Evolutionary conservation across 2,797 vertebrate species (phyloP).

Genomic region (Chrysocyon brachyurus): DNA sequence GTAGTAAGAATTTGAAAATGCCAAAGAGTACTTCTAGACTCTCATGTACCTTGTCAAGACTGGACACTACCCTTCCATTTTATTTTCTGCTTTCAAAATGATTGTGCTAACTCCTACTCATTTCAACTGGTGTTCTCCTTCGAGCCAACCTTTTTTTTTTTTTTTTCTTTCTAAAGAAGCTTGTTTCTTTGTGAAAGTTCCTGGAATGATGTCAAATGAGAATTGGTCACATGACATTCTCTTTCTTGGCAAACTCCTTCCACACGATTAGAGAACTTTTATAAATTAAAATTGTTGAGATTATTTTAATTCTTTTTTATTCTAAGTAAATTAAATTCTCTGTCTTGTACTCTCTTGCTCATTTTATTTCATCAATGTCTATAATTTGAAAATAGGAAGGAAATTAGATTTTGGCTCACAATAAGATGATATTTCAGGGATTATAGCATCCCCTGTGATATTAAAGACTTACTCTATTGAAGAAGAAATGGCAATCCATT

Average conservation of each 20-base stretch:
- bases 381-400: slow-evolving; percentile 79
- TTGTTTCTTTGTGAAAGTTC: slow-evolving; percentile 60
- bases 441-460: slow-evolving; percentile 72
- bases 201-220: slow-evolving; percentile 37
- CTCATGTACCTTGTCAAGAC: slow-evolving; percentile 20
- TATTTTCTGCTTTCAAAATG: slow-evolving; percentile 59
- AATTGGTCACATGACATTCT: slow-evolving; percentile 38
- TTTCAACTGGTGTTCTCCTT: slow-evolving; percentile 57
- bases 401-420: slow-evolving; percentile 77
- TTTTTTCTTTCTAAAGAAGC: background rate
- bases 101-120: slow-evolving; percentile 39
- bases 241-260: slow-evolving; percentile 53
- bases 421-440: slow-evolving; percentile 65
- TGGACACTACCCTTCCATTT: background rate
- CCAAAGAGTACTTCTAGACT: slow-evolving; percentile 25
- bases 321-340: slow-evolving; percentile 78
- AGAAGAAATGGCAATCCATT: slow-evolving; percentile 66
- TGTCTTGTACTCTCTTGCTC: slow-evolving; percentile 69
- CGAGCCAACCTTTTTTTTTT: background rate
- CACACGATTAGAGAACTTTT: slow-evolving; percentile 53
- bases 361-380: slow-evolving; percentile 78
- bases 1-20: slow-evolving; percentile 57
- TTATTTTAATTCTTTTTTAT: slow-evolving; percentile 76
- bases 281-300: slow-evolving; percentile 59
- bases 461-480: slow-evolving; percentile 58